These are phyloP conservation scores for Puntigrus tetrazona DNA, from an alignment of 2,113 vertebrate genomes.

Conservation along the genomic window DNA sequence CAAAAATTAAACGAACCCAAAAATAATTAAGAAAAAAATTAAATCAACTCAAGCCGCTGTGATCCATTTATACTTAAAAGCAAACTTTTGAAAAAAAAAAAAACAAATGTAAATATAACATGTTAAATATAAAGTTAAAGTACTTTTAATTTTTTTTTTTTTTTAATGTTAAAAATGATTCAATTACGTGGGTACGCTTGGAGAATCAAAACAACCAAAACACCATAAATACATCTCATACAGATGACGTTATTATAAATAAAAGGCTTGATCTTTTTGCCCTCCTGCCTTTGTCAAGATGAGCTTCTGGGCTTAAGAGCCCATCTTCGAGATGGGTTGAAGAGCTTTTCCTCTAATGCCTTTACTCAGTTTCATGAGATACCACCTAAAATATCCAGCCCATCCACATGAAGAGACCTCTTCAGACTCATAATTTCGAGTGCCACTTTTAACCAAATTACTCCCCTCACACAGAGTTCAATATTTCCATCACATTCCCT, in stretches of 20 bases:
- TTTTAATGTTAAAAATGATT: not conserved
- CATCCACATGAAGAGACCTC: slow-evolving; percentile 27
- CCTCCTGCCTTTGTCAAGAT: not conserved
- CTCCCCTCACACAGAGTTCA: not conserved
- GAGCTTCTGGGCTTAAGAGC: not conserved
- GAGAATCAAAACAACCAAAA: too few species aligned
- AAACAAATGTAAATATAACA: not conserved
- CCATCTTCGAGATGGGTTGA: not conserved
- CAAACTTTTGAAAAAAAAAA: not conserved
- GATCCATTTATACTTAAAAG: not conserved
- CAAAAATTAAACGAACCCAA: not conserved
- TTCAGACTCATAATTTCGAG: slow-evolving; percentile 14
- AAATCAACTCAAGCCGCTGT: not conserved
- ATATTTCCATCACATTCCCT: slow-evolving; percentile 7
- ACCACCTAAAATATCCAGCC: slow-evolving; percentile 17
- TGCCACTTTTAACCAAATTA: slow-evolving; percentile 31
- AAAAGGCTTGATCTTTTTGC: not conserved
- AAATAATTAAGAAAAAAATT: not conserved
- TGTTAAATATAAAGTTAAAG: not conserved
- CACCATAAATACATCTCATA: too few species aligned
- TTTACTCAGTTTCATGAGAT: not conserved
- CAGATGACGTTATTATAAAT: not conserved
- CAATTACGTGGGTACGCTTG: too few species aligned
- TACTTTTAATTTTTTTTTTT: too few species aligned
- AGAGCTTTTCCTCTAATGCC: slow-evolving; percentile 6